Evolutionary conservation across 1,140 invertebrate species (phyloP).

Genomic region (Orussus abietinus): DNA sequence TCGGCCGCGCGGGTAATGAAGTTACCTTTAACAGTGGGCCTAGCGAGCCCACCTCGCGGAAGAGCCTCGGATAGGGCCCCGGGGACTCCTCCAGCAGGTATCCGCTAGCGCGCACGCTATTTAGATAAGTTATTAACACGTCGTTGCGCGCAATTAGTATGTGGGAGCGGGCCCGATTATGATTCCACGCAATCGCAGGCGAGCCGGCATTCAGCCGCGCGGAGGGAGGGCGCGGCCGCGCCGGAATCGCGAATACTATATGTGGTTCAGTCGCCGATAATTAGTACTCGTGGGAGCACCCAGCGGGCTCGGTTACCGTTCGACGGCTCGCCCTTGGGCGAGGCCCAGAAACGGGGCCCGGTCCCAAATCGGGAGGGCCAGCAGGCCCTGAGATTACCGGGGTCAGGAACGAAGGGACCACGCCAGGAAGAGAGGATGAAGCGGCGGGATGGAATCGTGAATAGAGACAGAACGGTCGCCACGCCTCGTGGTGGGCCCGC

Average conservation of each 20-base stretch:
- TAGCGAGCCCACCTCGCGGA: background rate
- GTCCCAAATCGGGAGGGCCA: no score
- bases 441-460: no score
- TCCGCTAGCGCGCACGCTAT: conserved; percentile 6
- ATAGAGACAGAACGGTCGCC: no score
- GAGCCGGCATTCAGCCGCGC: conserved; percentile 1
- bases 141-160: conserved; percentile 32
- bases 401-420: no score
- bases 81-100: background rate
- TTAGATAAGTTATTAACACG: conserved; percentile 20
- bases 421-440: no score
- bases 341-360: no score
- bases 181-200: conserved; percentile 4
- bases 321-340: no score
- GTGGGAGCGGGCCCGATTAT: conserved; percentile 28
- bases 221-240: conserved; percentile 14
- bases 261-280: no score
- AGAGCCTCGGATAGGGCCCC: conserved; percentile 6
- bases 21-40: conserved; percentile 38
- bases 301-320: no score
- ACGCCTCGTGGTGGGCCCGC: no score
- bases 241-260: conserved; percentile 29
- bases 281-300: no score
- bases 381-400: no score
- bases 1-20: conserved; percentile 36